These are phyloP conservation scores for Psammodynastes pulverulentus DNA, from an alignment of 2,113 vertebrate genomes.

Conservation along the genomic window DNA sequence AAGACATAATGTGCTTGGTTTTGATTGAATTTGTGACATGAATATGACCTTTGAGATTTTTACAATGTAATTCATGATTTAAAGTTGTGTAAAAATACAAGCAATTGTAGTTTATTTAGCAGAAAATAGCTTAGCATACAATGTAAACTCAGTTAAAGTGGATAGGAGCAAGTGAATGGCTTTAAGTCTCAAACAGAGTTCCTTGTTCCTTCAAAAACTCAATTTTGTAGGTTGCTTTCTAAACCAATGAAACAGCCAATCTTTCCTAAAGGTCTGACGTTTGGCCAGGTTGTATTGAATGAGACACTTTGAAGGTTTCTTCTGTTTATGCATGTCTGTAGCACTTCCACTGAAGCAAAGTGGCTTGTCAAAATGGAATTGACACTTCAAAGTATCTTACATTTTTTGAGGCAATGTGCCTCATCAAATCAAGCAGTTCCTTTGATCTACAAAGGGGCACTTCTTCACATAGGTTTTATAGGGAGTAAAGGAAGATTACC, in stretches of 20 bases:
- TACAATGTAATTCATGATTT: not conserved
- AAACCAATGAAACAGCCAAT: not conserved
- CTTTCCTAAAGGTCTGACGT: not conserved
- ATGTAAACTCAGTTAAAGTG: not conserved
- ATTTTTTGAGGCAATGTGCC: not conserved
- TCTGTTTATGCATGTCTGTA: not conserved
- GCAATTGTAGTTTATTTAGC: not conserved
- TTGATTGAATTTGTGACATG: not conserved
- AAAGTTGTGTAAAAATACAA: not conserved
- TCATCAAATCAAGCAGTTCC: not conserved
- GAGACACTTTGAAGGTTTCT: not conserved
- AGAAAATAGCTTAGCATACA: not conserved
- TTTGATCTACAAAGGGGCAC: not conserved
- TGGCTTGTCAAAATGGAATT: not conserved
- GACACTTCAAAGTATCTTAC: not conserved
- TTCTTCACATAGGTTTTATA: not conserved
- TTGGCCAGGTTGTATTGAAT: not conserved
- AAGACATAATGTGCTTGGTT: not conserved
- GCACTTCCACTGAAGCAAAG: not conserved
- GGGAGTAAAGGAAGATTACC: not conserved
- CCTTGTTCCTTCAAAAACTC: not conserved
- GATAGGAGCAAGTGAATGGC: not conserved
- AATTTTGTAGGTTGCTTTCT: not conserved
- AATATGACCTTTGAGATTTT: not conserved
- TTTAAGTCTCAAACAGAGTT: not conserved